phyloP scores from a whole-genome alignment of 1,140 invertebrate species.

The Aphaenogaster ashmeadi region DNA sequence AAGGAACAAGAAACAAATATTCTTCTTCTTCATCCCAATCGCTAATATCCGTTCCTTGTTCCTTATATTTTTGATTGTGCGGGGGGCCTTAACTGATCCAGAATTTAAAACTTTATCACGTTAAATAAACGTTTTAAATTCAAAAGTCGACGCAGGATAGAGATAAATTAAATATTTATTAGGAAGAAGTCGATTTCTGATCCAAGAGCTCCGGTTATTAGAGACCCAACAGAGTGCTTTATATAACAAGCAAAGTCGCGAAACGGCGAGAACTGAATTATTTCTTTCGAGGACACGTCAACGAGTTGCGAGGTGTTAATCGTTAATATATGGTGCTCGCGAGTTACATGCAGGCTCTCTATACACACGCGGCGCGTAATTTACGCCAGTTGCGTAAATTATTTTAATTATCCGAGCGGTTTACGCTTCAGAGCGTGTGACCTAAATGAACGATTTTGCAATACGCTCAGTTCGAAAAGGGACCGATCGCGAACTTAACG shows the following conservation, averaged over 20 bases:
- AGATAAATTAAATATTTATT: background rate
- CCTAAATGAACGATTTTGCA: conserved; percentile 55
- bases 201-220: background rate
- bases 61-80: no score
- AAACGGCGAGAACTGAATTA: conserved; percentile 15
- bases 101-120: background rate
- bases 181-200: background rate
- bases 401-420: conserved; percentile 52
- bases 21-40: no score
- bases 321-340: conserved; percentile 1
- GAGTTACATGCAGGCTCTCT: background rate
- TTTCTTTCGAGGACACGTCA: conserved; percentile 24
- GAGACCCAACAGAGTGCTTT: background rate
- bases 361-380: conserved; percentile 16
- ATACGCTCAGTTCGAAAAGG: background rate
- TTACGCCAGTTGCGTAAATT: conserved; percentile 33
- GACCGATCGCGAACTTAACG: conserved; percentile 6
- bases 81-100: background rate
- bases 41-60: no score
- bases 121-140: background rate
- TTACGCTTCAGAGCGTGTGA: conserved; percentile 56
- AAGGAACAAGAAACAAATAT: no score
- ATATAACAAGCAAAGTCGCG: background rate
- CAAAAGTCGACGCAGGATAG: background rate
- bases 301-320: conserved; percentile 27